Conservation (phyloP, 2,888 invertebrate species). For the Stenotaenia linearis region DNA sequence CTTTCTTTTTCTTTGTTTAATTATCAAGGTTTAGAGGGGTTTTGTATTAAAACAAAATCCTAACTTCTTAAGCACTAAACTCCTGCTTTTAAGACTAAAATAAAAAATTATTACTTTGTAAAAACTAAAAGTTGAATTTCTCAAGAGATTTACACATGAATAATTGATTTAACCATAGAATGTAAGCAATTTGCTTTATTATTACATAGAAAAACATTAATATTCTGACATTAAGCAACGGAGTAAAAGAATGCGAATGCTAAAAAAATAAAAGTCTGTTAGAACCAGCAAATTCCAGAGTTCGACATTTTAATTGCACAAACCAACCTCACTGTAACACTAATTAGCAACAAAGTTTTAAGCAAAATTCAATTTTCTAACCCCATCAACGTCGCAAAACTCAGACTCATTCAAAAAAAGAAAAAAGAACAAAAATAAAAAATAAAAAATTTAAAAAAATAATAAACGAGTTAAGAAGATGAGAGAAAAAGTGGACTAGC, state of each 20-base stretch:
- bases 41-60: too few species aligned
- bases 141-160: background rate
- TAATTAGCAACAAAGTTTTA: too few species aligned
- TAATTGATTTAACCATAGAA: background rate
- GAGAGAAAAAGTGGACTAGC: background rate
- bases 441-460: background rate
- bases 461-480: background rate
- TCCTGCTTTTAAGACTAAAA: background rate
- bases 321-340: background rate
- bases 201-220: background rate
- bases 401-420: background rate
- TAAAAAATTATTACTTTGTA: background rate
- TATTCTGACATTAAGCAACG: too few species aligned
- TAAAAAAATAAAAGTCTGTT: background rate
- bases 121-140: background rate
- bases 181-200: background rate
- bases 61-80: too few species aligned
- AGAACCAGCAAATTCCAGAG: background rate
- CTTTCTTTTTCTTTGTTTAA: background rate
- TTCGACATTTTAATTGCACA: background rate
- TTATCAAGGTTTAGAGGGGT: background rate
- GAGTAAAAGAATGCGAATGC: too few species aligned
- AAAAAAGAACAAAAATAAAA: background rate
- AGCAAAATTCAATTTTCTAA: background rate
- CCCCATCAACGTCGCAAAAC: background rate